Evolutionary conservation across 2,888 invertebrate genomes (phyloP).

Genomic region (Gisinianus flammeolus): DNA sequence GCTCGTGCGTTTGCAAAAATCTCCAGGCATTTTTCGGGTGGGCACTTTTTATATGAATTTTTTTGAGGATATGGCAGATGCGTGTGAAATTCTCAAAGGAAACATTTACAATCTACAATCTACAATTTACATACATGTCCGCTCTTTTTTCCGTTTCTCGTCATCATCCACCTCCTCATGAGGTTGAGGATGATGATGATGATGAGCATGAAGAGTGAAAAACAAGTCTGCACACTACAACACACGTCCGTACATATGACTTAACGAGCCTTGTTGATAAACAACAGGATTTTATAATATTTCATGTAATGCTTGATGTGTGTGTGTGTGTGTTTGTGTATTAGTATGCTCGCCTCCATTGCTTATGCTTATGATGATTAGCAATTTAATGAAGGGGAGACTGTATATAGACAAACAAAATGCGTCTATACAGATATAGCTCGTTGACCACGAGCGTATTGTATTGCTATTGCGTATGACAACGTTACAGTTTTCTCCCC

Average conservation of each 20-base stretch:
- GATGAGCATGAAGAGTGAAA: not conserved
- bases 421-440: no score
- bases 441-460: no score
- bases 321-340: not conserved
- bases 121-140: no score
- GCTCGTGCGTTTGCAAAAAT: constrained; percentile 30
- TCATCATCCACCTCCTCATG: no score
- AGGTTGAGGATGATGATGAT: no score
- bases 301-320: not conserved
- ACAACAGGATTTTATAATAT: no score
- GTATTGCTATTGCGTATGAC: no score
- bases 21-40: constrained; percentile 39
- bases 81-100: constrained; percentile 14
- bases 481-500: no score
- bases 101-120: constrained; percentile 33
- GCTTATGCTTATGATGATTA: no score
- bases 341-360: no score
- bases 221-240: not conserved
- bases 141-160: constrained; percentile 14
- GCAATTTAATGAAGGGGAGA: no score
- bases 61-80: not conserved
- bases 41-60: constrained; percentile 23
- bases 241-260: not conserved
- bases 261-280: not conserved
- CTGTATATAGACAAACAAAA: no score